Evolutionary conservation across 2,113 vertebrate genomes (phyloP), one percentile per base, ranked within the genome.

Genomic region (Malaclemys terrapin): DNA sequence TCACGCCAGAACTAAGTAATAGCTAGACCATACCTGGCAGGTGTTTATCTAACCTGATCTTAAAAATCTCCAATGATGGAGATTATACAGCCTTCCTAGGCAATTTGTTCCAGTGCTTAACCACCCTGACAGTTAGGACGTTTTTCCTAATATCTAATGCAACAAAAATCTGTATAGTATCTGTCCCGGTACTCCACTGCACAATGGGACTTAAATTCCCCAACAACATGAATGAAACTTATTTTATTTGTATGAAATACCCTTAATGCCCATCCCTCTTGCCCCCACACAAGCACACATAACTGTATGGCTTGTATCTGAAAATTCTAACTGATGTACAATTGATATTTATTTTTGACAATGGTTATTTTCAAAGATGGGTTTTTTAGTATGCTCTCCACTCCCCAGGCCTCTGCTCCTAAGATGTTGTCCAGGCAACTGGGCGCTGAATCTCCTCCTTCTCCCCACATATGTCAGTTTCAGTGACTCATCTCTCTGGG

Each of bases 161-260:
- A 38, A 6, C 49, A n/a, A 11, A 85, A 65, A 4, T 5, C 22
- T 10, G 31, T 45, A 31, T 45, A 5, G 49, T 88, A 38, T 22
- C 93, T 22, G 20, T 16, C 8, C 83, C 47, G 2, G 83, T 5
- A 31, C 2, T 65, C 91, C 86, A 90, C 3, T 78, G 90, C 45
- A 35, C 47, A 8, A 0, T 17, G 0, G 5, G 1, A 12, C 53
- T 31, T 38, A 85, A 88, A 56, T 7, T 47, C 62, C 72, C 62
- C 2, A 59, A 38, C 24, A 20, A 1, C 42, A 2, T 35, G 85
- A 57, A 42, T 93, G 52, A 9, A 89, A 0, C 42, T 31, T 81
- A 9, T 82, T 92, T n/a, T 84, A 9, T 82, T 93, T 17, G 5
- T 27, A 25, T 84, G 29, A 5, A 76, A 6, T 2, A 8, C 3